Evolutionary conservation across 2,888 invertebrate genomes (phyloP).

Genomic region (Tuberolachnus salignus): DNA sequence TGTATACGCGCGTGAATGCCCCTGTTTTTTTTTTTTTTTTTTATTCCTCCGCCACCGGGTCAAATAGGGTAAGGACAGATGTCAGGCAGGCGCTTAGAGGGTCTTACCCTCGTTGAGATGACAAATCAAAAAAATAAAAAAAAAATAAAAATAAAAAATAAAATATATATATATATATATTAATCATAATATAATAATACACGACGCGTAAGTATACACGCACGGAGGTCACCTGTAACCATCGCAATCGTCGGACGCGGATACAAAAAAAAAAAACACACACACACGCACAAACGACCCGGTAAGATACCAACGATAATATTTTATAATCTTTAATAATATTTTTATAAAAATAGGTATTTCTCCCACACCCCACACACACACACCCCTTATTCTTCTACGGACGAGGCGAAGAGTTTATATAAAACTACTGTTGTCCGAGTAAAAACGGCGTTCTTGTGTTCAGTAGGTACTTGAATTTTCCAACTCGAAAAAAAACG

Average conservation of each 20-base stretch:
- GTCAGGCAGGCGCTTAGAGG: constrained; percentile 50
- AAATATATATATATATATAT: neutral
- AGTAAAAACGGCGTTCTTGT: no score
- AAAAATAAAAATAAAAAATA: constrained; percentile 19
- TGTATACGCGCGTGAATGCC: constrained; percentile 25
- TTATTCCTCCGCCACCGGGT: constrained; percentile 21
- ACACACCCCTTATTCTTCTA: no score
- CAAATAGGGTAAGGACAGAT: constrained; percentile 55
- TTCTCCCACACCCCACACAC: no score
- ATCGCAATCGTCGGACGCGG: neutral
- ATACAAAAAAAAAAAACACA: constrained; percentile 20
- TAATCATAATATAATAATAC: neutral
- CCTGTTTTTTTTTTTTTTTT: constrained; percentile 33
- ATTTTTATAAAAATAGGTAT: no score
- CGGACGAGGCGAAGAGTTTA: no score
- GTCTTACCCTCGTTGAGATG: constrained; percentile 38
- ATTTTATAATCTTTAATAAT: no score
- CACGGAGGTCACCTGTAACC: constrained; percentile 40
- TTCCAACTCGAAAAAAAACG: no score
- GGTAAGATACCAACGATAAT: neutral
- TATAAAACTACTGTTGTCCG: no score
- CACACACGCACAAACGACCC: neutral
- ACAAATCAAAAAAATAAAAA: constrained; percentile 46
- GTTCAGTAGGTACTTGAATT: no score
- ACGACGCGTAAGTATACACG: no score